Evolutionary conservation across 2,888 invertebrate genomes (phyloP), one percentile per base, ranked within the genome.

Genomic region (Orthonevra nobilis): DNA sequence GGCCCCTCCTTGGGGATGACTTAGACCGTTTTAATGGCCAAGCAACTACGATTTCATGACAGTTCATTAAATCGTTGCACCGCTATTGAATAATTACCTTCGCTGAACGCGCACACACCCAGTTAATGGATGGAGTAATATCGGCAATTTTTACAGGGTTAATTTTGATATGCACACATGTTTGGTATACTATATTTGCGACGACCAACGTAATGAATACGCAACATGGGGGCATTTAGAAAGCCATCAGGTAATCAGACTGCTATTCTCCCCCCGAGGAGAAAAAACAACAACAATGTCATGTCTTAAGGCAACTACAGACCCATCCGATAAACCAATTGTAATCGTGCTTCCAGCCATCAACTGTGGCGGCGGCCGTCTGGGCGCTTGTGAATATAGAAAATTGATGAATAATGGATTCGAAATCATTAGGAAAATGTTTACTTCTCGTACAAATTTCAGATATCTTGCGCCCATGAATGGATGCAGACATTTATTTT

Each of bases 371-470:
- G n/a, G n/a, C n/a, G n/a, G n/a, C n/a, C n/a, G n/a, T n/a, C n/a
- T n/a, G n/a, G n/a, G n/a, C 10, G 50, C 46, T 64, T 56, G 63
- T 20, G 73, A 68, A 81, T 58, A 79, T 79, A 81, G 70, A 70
- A 74, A 84, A 83, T 75, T 82, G 82, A 84, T 84, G 83, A 83
- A 84, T 84, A 83, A 84, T 83, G 83, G 83, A 83, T 83, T 83
- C 82, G 81, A 83, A 82, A 82, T 83, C 83, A 84, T 84, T 84
- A 83, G 81, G 82, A 82, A 81, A 82, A 83, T 82, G 82, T 82
- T 83, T 82, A 82, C 82, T 79, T 72, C n/a, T n/a, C n/a, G 73
- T 68, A 73, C 79, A 72, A 79, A 73, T 73, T 79, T 73, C 66
- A 79, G 73, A 73, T 79, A 73, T 79, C 73, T 73, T 50, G 36